A percentile compares a stretch with the other conserved stretches of the same genome.
These are phyloP conservation scores for Pseudococcus viburni DNA, from an alignment of 2,888 invertebrate genomes.

Conservation along the genomic window DNA sequence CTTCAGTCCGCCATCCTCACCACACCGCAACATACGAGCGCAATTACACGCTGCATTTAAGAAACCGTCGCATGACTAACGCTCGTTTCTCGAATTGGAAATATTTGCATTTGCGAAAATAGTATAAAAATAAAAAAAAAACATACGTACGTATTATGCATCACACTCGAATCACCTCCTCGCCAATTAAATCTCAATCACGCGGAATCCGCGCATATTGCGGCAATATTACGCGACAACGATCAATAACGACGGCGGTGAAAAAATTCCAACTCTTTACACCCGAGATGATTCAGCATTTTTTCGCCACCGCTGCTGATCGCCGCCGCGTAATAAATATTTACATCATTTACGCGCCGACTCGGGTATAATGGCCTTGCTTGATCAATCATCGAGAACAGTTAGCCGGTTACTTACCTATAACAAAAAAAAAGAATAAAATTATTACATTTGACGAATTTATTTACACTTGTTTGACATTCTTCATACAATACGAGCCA, in stretches of 20 bases:
- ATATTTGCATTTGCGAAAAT: slow-evolving; percentile 33
- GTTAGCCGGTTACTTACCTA: slow-evolving; percentile 51
- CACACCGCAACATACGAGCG: neutral
- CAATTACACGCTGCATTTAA: neutral
- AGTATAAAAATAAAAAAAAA: neutral
- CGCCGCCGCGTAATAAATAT: slow-evolving; percentile 36
- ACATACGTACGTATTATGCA: neutral
- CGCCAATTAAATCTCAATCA: slow-evolving; percentile 50
- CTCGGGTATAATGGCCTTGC: slow-evolving; percentile 4
- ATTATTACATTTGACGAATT: slow-evolving; percentile 54
- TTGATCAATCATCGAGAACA: slow-evolving; percentile 56
- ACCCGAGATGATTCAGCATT: slow-evolving; percentile 42
- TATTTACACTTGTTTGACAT: slow-evolving; percentile 13
- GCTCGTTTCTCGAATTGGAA: neutral
- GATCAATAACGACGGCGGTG: neutral
- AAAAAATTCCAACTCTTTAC: slow-evolving; percentile 39
- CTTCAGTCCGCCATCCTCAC: neutral
- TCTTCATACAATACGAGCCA: neutral
- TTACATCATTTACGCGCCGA: slow-evolving; percentile 17
- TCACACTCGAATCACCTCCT: neutral
- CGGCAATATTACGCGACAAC: neutral
- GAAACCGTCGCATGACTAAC: slow-evolving; percentile 33
- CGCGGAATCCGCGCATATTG: slow-evolving; percentile 27
- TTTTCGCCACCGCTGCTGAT: neutral
- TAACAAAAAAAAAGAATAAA: slow-evolving; percentile 18